Evolutionary conservation across 1,140 invertebrate species (phyloP).

Genomic region (Bombyx mandarina): DNA sequence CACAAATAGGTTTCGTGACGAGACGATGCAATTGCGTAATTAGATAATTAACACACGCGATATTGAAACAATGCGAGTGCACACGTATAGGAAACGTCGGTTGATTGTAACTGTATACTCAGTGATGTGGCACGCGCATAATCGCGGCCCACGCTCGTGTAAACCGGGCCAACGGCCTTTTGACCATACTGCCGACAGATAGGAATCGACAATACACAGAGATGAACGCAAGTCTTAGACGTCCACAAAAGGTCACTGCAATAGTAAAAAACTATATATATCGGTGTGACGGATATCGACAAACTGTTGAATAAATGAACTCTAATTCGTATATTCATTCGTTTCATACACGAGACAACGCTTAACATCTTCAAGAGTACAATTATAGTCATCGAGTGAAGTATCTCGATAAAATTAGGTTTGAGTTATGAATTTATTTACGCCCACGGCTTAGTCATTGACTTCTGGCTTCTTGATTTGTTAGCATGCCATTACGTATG

Average conservation of each 20-base stretch:
- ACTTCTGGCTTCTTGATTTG: slow-evolving; percentile 42
- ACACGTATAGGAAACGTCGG: slow-evolving; percentile 26
- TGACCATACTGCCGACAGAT: slow-evolving; percentile 29
- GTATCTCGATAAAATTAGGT: slow-evolving; percentile 55
- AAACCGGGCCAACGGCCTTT: slow-evolving; percentile 45
- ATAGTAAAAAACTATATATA: slow-evolving; percentile 19
- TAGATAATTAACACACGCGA: slow-evolving; percentile 43
- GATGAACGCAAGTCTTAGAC: slow-evolving; percentile 24
- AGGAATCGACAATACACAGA: slow-evolving; percentile 18
- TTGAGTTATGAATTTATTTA: slow-evolving; percentile 42
- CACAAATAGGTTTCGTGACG: slow-evolving; percentile 50
- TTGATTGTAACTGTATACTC: slow-evolving; percentile 30
- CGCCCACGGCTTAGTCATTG: slow-evolving; percentile 42
- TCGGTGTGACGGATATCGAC: slow-evolving; percentile 18
- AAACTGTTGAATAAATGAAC: slow-evolving; percentile 14
- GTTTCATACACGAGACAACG: slow-evolving; percentile 14
- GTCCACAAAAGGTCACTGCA: slow-evolving; percentile 15
- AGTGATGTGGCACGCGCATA: slow-evolving; percentile 29
- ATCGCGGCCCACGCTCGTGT: slow-evolving; percentile 37
- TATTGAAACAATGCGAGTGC: slow-evolving; percentile 32
- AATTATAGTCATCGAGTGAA: slow-evolving; percentile 33
- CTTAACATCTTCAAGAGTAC: slow-evolving; percentile 9
- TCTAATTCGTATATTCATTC: slow-evolving; percentile 10
- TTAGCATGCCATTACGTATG: slow-evolving; percentile 20
- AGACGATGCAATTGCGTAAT: slow-evolving; percentile 48